Percentiles rank a stretch among this genome's conserved stretches.
These are phyloP conservation scores for Augiades crinisus DNA, from an alignment of 2,888 invertebrate species.

Conservation along the genomic window DNA sequence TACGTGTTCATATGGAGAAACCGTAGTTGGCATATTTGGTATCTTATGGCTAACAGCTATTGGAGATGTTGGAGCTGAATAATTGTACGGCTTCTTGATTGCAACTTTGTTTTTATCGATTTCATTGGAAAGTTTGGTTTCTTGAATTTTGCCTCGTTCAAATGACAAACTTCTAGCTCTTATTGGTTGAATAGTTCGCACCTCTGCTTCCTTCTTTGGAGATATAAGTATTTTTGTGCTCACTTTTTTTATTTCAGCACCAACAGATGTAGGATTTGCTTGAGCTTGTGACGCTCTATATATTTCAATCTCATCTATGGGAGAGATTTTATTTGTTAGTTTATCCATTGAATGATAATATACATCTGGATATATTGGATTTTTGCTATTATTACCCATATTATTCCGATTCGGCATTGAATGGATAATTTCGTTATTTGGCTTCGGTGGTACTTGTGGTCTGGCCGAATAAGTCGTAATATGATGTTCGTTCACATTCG, in stretches of 20 bases:
- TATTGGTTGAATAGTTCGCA: constrained; percentile 66
- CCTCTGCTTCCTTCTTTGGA: constrained; percentile 74
- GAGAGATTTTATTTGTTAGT: constrained; percentile 52
- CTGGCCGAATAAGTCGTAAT: constrained; percentile 48
- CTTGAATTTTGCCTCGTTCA: constrained; percentile 44
- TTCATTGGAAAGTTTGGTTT: constrained; percentile 10
- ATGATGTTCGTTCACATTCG: constrained; percentile 36
- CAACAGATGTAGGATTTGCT: constrained; percentile 60
- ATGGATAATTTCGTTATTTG: constrained; percentile 44
- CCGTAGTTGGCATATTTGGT: constrained; percentile 68
- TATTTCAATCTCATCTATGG: constrained; percentile 58
- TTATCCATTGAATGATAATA: constrained; percentile 73
- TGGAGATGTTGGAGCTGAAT: constrained; percentile 73
- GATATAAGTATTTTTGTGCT: constrained; percentile 71
- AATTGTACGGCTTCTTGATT: constrained; percentile 56
- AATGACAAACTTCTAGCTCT: constrained; percentile 69
- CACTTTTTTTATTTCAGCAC: constrained; percentile 73
- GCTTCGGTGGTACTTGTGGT: constrained; percentile 47
- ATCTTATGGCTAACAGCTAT: constrained; percentile 59
- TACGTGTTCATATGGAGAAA: constrained; percentile 67
- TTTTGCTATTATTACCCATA: constrained; percentile 30
- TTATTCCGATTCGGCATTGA: constrained; percentile 33
- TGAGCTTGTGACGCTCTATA: constrained; percentile 57
- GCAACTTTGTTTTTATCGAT: constrained; percentile 24
- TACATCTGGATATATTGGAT: constrained; percentile 55